Evolutionary conservation across 92 coral and sea anemone genomes (phyloP).

Genomic region (Zoanthus solanderi): DNA sequence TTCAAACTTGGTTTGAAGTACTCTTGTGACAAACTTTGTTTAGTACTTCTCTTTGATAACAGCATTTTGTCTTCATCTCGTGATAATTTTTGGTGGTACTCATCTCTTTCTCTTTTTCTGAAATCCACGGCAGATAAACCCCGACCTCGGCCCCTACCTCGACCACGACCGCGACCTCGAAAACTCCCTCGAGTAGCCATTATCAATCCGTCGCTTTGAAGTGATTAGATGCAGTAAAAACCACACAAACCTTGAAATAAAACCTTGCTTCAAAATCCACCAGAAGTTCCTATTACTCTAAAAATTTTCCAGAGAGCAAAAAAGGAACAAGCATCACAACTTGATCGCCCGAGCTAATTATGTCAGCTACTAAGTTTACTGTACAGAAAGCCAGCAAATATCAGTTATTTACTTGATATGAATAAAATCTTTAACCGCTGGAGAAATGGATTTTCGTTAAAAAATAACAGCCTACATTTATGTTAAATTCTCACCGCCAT

Average conservation of each 20-base stretch:
- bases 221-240: not conserved
- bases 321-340: not conserved
- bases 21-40: not conserved
- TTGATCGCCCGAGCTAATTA: not conserved
- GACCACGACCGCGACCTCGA: slow-evolving; percentile 35
- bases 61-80: slow-evolving; percentile 54
- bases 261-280: not conserved
- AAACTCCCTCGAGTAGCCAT: slow-evolving; percentile 25
- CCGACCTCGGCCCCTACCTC: slow-evolving; percentile 31
- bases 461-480: not conserved
- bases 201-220: not conserved
- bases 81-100: slow-evolving; percentile 10
- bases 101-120: slow-evolving; percentile 3
- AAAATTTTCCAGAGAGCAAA: not conserved
- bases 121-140: slow-evolving; percentile 10
- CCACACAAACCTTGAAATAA: not conserved
- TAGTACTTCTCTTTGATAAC: slow-evolving; percentile 36
- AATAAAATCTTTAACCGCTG: not conserved
- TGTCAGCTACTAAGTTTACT: not conserved
- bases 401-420: not conserved
- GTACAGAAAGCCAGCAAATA: not conserved
- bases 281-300: not conserved
- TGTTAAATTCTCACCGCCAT: slow-evolving; percentile 25
- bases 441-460: not conserved
- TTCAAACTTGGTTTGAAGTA: slow-evolving; percentile 15